Base-by-base conservation (phyloP, 2,888 invertebrate genomes). In the Syritta pipiens region DNA sequence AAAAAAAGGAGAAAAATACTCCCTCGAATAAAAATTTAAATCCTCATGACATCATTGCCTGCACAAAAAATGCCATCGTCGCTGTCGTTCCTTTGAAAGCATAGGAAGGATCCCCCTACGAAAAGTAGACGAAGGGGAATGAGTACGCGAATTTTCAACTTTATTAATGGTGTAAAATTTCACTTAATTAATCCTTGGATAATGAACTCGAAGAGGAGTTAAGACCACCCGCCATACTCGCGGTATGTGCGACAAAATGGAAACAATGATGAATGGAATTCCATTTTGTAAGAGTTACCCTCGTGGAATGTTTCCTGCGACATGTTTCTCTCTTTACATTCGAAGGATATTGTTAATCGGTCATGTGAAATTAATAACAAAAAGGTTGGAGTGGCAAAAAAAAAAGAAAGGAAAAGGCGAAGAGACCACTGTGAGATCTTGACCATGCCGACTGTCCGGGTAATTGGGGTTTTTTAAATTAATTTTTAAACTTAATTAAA, bases 81-180 rank as follows among this genome's bases (percentile, higher is more conserved):
- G n/a, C n/a, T n/a, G n/a, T n/a, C n/a, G n/a, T n/a, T n/a, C n/a
- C n/a, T n/a, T n/a, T n/a, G n/a, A n/a, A n/a, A n/a, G n/a, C n/a
- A n/a, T n/a, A n/a, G n/a, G n/a, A n/a, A n/a, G n/a, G n/a, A n/a
- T n/a, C n/a, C n/a, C n/a, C n/a, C n/a, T n/a, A n/a, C n/a, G 32
- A 48, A 42, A 55, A 59, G 65, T 51, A 59, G 30, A 44, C 53
- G 67, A 46, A 59, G 6, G 24, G 17, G n/a, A n/a, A 75, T 75
- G 68, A 75, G 68, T 68, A 17, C 42, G 55, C 55, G 55, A 68
- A 55, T 49, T 68, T 65, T 17, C 59, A 53, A 53, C 32, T 71
- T 71, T 60, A 71, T 77, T 60, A 65, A 77, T 77, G 71, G 65
- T 71, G 71, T 59, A 65, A 77, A 68, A 59, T 53, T 71, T 77